Evolutionary conservation across 2,113 vertebrate species (phyloP).

Genomic region (Labrus mixtus): DNA sequence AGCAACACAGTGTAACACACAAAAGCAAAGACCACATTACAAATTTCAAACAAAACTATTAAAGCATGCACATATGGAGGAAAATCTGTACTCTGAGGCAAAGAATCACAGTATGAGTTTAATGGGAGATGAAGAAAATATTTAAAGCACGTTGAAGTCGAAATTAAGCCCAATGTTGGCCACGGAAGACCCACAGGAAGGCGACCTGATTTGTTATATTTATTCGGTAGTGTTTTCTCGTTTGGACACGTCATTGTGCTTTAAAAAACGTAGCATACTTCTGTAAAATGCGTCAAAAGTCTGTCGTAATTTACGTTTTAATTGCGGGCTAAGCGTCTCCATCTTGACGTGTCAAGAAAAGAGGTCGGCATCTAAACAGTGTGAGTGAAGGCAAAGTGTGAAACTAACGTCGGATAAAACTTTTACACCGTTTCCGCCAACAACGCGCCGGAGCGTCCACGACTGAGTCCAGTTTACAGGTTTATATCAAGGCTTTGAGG

Average conservation of each 20-base stretch:
- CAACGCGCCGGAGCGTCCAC: background rate
- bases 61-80: background rate
- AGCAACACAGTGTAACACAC: background rate
- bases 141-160: too few relatives aligned
- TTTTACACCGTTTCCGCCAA: slow-evolving; percentile 5
- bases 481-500: background rate
- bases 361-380: background rate
- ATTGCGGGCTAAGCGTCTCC: background rate
- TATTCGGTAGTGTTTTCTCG: too few relatives aligned
- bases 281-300: background rate
- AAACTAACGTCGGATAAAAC: background rate
- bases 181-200: too few relatives aligned
- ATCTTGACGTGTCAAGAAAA: background rate
- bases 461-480: background rate
- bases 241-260: background rate
- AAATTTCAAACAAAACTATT: background rate
- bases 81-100: background rate
- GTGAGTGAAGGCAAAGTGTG: background rate
- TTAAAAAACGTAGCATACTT: background rate
- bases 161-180: too few relatives aligned
- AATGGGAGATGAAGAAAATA: too few relatives aligned
- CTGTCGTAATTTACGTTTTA: too few relatives aligned
- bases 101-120: too few relatives aligned
- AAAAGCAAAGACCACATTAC: background rate
- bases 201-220: too few relatives aligned